These are phyloP conservation scores for Agonopterix subpropinquella DNA, from an alignment of 2,888 invertebrate genomes.

Conservation along the genomic window DNA sequence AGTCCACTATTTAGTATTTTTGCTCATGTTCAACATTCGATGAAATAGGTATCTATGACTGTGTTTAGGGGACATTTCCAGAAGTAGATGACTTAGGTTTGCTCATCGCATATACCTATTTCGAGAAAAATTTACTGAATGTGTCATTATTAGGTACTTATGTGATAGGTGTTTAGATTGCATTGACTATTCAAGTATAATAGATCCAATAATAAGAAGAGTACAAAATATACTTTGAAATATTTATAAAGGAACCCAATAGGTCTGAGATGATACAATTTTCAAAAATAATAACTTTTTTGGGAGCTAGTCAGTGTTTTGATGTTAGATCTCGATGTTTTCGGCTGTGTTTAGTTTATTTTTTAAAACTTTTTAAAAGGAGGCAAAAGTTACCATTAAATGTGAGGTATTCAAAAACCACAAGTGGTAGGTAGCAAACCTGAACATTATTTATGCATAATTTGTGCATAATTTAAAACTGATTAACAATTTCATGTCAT, in stretches of 20 bases:
- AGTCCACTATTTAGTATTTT: conserved; percentile 2
- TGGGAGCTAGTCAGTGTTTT: conserved; percentile 34
- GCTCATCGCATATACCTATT: conserved; percentile 19
- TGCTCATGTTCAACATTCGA: conserved; percentile 18
- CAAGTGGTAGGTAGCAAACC: no score
- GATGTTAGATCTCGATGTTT: conserved; percentile 51
- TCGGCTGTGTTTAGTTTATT: conserved; percentile 54
- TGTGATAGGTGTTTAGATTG: conserved; percentile 28
- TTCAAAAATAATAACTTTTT: background rate
- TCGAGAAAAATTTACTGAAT: conserved; percentile 5
- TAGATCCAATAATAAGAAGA: conserved; percentile 3
- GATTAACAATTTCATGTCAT: no score
- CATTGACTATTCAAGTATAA: background rate
- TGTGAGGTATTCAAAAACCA: background rate
- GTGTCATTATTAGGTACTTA: conserved; percentile 19
- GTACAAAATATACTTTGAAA: conserved; percentile 5
- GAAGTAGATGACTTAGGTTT: conserved; percentile 20
- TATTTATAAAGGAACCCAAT: background rate
- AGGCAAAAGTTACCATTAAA: conserved; percentile 7
- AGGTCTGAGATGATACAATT: background rate
- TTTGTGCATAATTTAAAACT: background rate
- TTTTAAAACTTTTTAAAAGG: conserved; percentile 16
- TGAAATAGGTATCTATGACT: conserved; percentile 16
- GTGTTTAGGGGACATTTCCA: conserved; percentile 5
- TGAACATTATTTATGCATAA: background rate